Percentiles rank a stretch among this genome's conserved stretches.
Evolutionary conservation across 2,113 vertebrate genomes (phyloP).

Genomic region (Okapia johnstoni): DNA sequence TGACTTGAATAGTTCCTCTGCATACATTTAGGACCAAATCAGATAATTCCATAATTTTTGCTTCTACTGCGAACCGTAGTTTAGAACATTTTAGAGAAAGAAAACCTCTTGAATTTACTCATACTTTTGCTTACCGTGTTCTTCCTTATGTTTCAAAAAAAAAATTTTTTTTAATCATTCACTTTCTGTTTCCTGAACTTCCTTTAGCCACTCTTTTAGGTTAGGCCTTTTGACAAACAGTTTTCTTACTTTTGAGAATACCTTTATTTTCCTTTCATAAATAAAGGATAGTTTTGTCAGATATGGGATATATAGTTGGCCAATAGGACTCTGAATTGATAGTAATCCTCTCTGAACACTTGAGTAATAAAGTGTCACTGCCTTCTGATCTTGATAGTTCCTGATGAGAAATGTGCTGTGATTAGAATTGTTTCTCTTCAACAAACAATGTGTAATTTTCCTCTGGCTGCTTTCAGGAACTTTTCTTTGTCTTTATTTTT

Average conservation of each 20-base stretch:
- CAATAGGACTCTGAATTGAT: neutral
- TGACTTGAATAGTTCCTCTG: neutral
- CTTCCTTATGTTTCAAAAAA: neutral
- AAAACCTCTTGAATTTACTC: neutral
- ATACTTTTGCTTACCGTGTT: neutral
- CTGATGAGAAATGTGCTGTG: neutral
- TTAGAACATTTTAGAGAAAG: neutral
- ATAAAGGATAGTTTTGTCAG: neutral
- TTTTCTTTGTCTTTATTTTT: neutral
- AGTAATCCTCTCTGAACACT: neutral
- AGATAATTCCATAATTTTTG: neutral
- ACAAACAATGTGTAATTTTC: neutral
- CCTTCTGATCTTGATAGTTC: neutral
- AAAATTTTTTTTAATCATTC: neutral
- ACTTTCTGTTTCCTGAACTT: neutral
- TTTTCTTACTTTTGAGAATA: neutral
- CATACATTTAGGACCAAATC: neutral
- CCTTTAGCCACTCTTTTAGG: neutral
- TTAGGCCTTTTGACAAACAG: neutral
- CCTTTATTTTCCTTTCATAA: neutral
- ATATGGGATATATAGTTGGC: neutral
- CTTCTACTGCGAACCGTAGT: neutral
- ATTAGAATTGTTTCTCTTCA: neutral
- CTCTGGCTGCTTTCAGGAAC: neutral
- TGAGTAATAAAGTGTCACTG: neutral